These are phyloP conservation scores for Mercenaria mercenaria DNA, from an alignment of 1,140 invertebrate genomes.

Conservation along the genomic window DNA sequence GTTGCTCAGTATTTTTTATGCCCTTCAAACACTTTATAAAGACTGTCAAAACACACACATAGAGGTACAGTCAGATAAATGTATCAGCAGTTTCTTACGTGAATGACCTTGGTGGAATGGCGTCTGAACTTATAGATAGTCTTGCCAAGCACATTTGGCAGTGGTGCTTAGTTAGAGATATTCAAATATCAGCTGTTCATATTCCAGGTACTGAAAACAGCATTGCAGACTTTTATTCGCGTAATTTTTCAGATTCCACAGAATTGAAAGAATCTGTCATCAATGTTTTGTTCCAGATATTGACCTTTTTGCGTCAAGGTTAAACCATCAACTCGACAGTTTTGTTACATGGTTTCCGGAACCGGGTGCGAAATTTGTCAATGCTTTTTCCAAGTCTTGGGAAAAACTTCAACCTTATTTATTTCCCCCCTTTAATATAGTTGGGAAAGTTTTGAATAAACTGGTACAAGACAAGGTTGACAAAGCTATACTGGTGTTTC, in stretches of 20 bases:
- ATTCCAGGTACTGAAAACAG: too few relatives aligned
- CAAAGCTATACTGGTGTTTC: slow-evolving; percentile 47
- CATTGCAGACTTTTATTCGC: too few relatives aligned
- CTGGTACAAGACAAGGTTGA: slow-evolving; percentile 57
- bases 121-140: too few relatives aligned
- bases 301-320: slow-evolving; percentile 56
- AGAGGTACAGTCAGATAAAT: too few relatives aligned
- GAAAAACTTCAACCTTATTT: background rate
- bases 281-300: slow-evolving; percentile 29
- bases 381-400: slow-evolving; percentile 39
- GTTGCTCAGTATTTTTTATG: too few relatives aligned
- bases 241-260: slow-evolving; percentile 17
- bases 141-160: too few relatives aligned
- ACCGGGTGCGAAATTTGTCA: background rate
- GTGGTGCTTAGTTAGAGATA: too few relatives aligned
- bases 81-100: too few relatives aligned
- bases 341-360: slow-evolving; percentile 49
- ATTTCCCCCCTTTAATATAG: slow-evolving; percentile 17
- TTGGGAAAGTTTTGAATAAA: slow-evolving; percentile 24
- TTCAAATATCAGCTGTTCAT: too few relatives aligned
- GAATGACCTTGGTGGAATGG: too few relatives aligned
- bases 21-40: too few relatives aligned
- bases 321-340: slow-evolving; percentile 18
- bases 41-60: too few relatives aligned
- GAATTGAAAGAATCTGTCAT: slow-evolving; percentile 10